phyloP scores from a whole-genome alignment of 2,888 invertebrate species.

The Mongoloraphidia duomilia region DNA sequence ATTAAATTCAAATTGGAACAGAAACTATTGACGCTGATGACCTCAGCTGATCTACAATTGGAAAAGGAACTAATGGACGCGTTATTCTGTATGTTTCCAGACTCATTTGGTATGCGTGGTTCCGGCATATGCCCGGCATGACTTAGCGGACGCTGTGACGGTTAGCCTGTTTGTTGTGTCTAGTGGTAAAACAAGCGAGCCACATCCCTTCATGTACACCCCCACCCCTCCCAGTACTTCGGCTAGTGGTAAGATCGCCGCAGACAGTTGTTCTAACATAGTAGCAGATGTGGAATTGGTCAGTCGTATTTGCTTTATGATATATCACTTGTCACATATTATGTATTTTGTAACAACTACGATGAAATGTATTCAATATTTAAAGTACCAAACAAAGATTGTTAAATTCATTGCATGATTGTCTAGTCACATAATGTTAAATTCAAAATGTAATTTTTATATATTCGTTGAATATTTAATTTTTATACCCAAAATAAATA shows the following conservation, averaged over 20 bases:
- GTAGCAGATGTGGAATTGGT: background rate
- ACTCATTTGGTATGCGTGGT: slow-evolving; percentile 79
- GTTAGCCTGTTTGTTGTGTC: slow-evolving; percentile 69
- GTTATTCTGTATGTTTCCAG: slow-evolving; percentile 31
- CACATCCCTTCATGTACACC: slow-evolving; percentile 71
- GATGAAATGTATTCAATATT: no score
- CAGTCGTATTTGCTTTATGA: slow-evolving; percentile 1
- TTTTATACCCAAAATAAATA: no score
- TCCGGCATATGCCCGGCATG: slow-evolving; percentile 57
- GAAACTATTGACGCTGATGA: no score
- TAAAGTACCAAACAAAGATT: no score
- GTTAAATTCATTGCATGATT: no score
- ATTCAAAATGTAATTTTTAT: no score
- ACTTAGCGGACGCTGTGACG: slow-evolving; percentile 52
- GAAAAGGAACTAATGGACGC: no score
- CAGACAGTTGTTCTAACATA: slow-evolving; percentile 6
- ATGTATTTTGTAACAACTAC: background rate
- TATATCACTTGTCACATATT: background rate
- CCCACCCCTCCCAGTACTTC: slow-evolving; percentile 27
- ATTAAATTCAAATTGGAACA: no score
- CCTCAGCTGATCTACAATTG: no score
- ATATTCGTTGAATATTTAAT: no score
- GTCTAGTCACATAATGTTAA: no score
- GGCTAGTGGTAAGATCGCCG: slow-evolving; percentile 14
- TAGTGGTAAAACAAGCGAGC: slow-evolving; percentile 74